Base-by-base conservation (phyloP, 2,888 invertebrate species). In the Nowickia ferox region DNA sequence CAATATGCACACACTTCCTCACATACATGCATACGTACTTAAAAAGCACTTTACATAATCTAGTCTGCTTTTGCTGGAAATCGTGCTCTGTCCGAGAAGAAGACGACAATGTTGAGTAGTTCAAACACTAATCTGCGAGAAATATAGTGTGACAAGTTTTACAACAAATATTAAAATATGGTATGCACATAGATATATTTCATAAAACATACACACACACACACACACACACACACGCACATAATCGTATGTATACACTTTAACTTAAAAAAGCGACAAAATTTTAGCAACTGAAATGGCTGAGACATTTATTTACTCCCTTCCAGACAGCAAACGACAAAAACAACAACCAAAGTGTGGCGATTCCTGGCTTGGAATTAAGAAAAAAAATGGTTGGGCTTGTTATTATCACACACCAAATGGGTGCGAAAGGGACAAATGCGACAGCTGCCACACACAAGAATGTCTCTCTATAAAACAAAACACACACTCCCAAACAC, bases 101-200 rank as follows among this genome's bases (percentile, higher is more conserved):
- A 66, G 80, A 80, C 63, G 79, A 63, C 61, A 59, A 22, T 48
- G 69, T 79, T 69, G 87, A 81, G 83, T 79, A 81, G 74, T 68
- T 22, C 71, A 78, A 87, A 84, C 69, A 81, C 78, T 87, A 87
- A 84, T 76, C 81, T 76, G 75, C 63, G 74, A 79, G 79, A 30
- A 81, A 87, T 83, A 84, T 85, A 87, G 87, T 87, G 88, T 88
- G 89, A 89, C 89, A 90, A 89, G 87, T 88, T 88, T 88, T 88
- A 88, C 89, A 89, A 87, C 89, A 90, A 83, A 85, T 80, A 78
- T 82, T 68, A 72, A 44, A 72, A 68, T 19, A 55, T 17, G 48
- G 0, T 13, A 30, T 15, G 9, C n/a, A 13, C 48, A 48, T 13
- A 48, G 6, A 48, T 30, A 30, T 4, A 72, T 51, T n/a, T 51